Base-by-base conservation (phyloP, 2,797 vertebrate species). In the Sphenodon punctatus region DNA sequence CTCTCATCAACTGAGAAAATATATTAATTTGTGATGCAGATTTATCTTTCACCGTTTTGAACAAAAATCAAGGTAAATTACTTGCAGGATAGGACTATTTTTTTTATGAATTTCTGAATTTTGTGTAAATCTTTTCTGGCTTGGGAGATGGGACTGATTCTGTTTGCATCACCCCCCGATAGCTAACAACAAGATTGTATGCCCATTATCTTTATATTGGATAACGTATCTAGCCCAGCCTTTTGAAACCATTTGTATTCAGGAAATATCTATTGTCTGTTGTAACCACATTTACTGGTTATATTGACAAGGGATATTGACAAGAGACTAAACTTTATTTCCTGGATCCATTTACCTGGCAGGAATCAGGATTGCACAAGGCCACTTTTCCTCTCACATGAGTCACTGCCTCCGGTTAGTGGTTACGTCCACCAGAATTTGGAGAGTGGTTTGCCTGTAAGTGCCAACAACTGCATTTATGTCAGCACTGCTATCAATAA, bases 381-480 rank as follows among this genome's bases (percentile, higher is more conserved):
- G 12, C 10, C 58, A 58, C 4, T 22, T 38, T 19, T 36, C 17
- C 12, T 67, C 60, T 68, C 16, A 32, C 0, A 0, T 41, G 23
- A 49, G 16, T 34, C 0, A 0, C 5, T 48, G 12, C 10, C 27
- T 64, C 12, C n/a, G 32, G 1, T 9, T 36, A 12, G 14, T 64
- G 53, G 11, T 55, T 51, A 30, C 3, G 0, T 23, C 38, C 25
- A 49, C 17, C 3, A 0, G 11, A 56, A 16, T 34, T 42, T 60
- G 22, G 30, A 43, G 0, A 0, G 27, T 14, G 46, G 9, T 23
- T 20, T 55, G 49, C 32, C 55, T 58, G 19, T 41, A 73, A 20
- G 14, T 48, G 5, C 7, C 71, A 27, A 17, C 19, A 42, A 55
- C 64, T 58, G 22, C 10, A 75, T 34, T 32, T 23, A 10, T 22